phyloP scores from a whole-genome alignment of 2,797 vertebrate genomes.

The Tragopan temminckii region DNA sequence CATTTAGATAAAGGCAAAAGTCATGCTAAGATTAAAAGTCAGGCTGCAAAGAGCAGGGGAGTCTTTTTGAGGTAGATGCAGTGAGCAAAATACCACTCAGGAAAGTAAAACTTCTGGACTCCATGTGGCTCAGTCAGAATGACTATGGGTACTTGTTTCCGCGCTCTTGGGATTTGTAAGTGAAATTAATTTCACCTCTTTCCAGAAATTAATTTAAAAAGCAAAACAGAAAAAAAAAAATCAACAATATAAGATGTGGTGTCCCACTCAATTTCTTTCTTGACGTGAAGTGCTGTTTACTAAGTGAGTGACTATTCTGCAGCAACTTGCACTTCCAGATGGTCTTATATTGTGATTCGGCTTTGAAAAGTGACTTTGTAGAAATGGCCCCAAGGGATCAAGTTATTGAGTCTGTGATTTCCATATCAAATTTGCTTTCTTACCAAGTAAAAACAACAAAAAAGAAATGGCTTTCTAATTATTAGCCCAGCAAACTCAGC shows the following conservation, averaged over 20 bases:
- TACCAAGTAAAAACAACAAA: conserved; percentile 12
- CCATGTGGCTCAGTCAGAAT: neutral
- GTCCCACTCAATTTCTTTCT: neutral
- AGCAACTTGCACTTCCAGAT: conserved; percentile 53
- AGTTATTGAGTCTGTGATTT: conserved; percentile 43
- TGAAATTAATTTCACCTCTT: neutral
- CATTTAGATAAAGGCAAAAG: neutral
- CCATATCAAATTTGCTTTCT: conserved; percentile 45
- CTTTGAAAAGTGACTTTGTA: conserved; percentile 59
- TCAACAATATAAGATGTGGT: neutral
- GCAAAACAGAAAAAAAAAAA: neutral
- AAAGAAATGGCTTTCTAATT: conserved; percentile 41
- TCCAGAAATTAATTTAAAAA: conserved; percentile 19
- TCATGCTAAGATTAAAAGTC: neutral
- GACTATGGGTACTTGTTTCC: neutral
- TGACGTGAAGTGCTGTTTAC: neutral
- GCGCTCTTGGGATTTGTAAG: neutral
- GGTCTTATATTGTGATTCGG: conserved; percentile 26
- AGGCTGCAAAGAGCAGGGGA: neutral
- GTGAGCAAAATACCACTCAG: neutral
- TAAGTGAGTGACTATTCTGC: neutral
- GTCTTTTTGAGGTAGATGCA: neutral
- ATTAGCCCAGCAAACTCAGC: conserved; percentile 44
- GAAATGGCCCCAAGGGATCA: conserved; percentile 24
- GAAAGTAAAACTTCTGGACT: neutral